Evolutionary conservation across 2,113 vertebrate genomes (phyloP).

Genomic region (Pluvialis apricaria): DNA sequence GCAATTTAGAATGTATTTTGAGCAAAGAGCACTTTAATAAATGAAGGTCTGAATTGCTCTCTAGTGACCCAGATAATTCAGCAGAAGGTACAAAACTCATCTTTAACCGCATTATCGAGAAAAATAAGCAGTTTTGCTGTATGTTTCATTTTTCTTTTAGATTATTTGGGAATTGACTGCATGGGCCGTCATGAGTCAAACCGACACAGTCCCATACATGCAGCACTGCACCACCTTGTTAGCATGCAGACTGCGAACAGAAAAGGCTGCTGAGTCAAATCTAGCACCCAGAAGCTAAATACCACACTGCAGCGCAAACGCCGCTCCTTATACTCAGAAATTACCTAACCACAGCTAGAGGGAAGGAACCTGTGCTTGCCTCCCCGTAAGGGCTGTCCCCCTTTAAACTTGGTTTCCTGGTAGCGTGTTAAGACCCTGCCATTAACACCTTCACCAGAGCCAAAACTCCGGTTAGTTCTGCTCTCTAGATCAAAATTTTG

Average conservation of each 20-base stretch:
- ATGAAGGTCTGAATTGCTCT: background rate
- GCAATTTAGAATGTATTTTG: background rate
- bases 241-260: background rate
- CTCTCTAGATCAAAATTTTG: background rate
- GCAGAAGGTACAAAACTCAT: background rate
- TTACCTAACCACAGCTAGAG: background rate
- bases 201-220: background rate
- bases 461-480: background rate
- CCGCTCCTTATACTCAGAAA: background rate
- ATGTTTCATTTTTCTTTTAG: background rate
- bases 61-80: background rate
- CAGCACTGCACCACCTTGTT: background rate
- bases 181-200: background rate
- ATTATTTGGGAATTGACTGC: background rate
- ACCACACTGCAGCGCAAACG: background rate
- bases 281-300: background rate
- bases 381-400: background rate
- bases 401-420: background rate
- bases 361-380: background rate
- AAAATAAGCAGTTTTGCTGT: background rate
- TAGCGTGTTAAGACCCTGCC: background rate
- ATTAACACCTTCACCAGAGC: background rate
- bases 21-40: conserved; percentile 36
- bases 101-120: background rate
- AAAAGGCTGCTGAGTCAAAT: conserved; percentile 32